Evolutionary conservation across 2,113 vertebrate genomes (phyloP).

Genomic region (Tapirus terrestris): DNA sequence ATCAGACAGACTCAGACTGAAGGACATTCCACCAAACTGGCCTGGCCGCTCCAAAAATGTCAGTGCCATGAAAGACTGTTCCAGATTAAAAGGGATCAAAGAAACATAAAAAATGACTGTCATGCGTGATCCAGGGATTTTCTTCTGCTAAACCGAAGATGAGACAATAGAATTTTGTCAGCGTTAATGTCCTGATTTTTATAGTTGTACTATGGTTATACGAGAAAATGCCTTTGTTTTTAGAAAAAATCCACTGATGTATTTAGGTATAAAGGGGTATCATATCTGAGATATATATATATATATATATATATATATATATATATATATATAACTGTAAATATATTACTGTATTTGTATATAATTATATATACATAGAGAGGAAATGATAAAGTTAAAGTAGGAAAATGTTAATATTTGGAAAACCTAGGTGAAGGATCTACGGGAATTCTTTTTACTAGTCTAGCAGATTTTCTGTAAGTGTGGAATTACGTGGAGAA

Average conservation of each 20-base stretch:
- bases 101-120: not conserved
- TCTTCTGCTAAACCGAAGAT: not conserved
- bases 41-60: not conserved
- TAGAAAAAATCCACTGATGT: not conserved
- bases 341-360: not conserved
- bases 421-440: not conserved
- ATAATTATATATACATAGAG: not conserved
- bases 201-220: not conserved
- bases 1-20: not conserved
- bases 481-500: not conserved
- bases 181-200: not conserved
- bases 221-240: not conserved
- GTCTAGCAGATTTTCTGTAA: not conserved
- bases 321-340: not conserved
- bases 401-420: not conserved
- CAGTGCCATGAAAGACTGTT: not conserved
- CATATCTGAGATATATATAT: not conserved
- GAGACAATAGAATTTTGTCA: not conserved
- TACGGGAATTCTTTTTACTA: not conserved
- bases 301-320: not conserved
- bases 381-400: not conserved
- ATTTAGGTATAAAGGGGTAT: not conserved
- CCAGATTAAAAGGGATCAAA: not conserved
- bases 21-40: not conserved
- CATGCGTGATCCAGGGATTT: not conserved